Percentiles rank a stretch among this genome's conserved stretches.
These are phyloP conservation scores for Pseudochirops corinnae DNA, from an alignment of 2,797 vertebrate species.

Conservation along the genomic window DNA sequence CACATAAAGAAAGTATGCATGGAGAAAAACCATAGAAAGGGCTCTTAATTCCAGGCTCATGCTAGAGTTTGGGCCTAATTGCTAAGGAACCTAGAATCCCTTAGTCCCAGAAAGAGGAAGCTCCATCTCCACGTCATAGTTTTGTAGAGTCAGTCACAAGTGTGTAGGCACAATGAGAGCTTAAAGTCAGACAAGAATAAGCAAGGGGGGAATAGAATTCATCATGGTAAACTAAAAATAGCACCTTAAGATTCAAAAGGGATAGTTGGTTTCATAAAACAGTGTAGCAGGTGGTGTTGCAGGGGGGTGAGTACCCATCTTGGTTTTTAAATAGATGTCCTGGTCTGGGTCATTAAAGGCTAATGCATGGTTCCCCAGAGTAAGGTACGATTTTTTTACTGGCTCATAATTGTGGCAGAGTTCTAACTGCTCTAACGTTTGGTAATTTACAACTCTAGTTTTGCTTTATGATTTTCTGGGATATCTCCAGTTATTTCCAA, in stretches of 20 bases:
- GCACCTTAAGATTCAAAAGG: neutral
- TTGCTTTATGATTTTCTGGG: neutral
- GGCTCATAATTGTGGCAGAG: neutral
- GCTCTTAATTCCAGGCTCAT: neutral
- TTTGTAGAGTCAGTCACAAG: neutral
- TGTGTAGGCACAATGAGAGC: neutral
- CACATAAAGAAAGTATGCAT: neutral
- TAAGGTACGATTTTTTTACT: neutral
- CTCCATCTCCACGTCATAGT: neutral
- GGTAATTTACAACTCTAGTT: neutral
- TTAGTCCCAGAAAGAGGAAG: neutral
- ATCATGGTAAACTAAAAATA: neutral
- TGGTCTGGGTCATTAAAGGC: neutral
- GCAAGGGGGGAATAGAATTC: neutral
- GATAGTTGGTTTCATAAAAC: neutral
- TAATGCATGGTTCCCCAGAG: neutral
- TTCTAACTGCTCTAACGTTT: neutral
- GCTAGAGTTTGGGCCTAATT: neutral
- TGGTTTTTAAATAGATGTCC: neutral
- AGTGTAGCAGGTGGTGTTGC: neutral
- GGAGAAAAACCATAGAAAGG: neutral
- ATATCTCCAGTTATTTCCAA: constrained; percentile 36
- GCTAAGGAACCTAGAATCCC: neutral
- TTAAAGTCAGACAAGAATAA: constrained; percentile 9
- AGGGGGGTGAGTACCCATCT: neutral